phyloP scores from a whole-genome alignment of 2,797 vertebrate species.

The Gallinago stenura region DNA sequence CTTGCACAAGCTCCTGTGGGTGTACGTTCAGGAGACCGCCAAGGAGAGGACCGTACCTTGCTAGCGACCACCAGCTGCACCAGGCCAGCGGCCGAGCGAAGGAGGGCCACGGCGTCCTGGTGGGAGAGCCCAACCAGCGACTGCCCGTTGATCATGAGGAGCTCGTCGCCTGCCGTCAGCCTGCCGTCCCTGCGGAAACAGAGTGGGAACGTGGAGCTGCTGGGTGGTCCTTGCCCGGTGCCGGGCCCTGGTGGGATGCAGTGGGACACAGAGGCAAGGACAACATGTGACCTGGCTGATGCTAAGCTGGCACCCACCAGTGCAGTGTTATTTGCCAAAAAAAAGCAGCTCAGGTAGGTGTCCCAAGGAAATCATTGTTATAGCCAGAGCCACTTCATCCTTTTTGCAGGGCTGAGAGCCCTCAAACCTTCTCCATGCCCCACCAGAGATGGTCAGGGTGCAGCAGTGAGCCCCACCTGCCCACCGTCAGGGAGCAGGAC shows the following conservation, averaged over 20 bases:
- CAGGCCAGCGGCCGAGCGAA: conserved; percentile 88
- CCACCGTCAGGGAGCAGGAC: fast-evolving
- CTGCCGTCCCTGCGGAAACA: conserved; percentile 89
- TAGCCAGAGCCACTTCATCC: background rate
- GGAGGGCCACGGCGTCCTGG: conserved; percentile 90
- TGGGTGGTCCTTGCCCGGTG: background rate
- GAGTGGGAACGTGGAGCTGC: background rate
- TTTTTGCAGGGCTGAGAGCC: background rate
- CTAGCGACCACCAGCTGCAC: conserved; percentile 94
- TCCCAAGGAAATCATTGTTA: background rate
- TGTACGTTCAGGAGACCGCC: background rate
- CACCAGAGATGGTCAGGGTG: background rate
- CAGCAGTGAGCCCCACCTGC: background rate
- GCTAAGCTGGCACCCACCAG: background rate
- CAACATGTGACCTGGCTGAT: fast-evolving
- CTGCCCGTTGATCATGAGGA: conserved; percentile 95
- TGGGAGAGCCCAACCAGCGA: conserved; percentile 95
- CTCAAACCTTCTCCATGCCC: background rate
- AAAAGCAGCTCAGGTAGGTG: background rate
- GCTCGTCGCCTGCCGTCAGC: conserved; percentile 90
- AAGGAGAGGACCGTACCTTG: conserved; percentile 81
- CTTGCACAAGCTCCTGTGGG: background rate
- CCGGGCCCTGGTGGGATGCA: fast-evolving
- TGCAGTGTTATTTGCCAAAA: background rate
- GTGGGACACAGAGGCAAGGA: background rate